These are phyloP conservation scores for Ephestia elutella DNA, from an alignment of 1,140 invertebrate species.

Conservation along the genomic window DNA sequence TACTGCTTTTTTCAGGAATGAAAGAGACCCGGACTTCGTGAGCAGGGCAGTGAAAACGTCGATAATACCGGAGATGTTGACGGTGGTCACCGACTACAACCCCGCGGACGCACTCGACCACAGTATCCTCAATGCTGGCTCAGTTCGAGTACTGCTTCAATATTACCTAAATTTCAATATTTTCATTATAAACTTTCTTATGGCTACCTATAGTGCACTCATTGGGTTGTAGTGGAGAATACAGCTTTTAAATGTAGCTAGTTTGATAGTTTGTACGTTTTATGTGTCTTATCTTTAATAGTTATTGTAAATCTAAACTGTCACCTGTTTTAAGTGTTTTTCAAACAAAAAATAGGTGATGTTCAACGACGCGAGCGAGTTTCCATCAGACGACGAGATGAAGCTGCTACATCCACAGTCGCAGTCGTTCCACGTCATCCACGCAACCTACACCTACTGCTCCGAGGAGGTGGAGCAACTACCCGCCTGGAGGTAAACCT, in stretches of 20 bases:
- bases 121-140: slow-evolving; percentile 39
- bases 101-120: slow-evolving; percentile 36
- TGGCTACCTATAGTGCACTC: too few relatives aligned
- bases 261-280: too few relatives aligned
- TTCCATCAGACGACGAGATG: slow-evolving; percentile 43
- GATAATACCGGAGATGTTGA: slow-evolving; percentile 21
- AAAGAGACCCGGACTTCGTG: slow-evolving; percentile 21
- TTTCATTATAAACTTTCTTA: too few relatives aligned
- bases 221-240: too few relatives aligned
- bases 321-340: not conserved
- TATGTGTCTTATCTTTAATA: too few relatives aligned
- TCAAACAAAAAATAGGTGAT: slow-evolving; percentile 44
- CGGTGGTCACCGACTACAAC: slow-evolving; percentile 41
- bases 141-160: slow-evolving; percentile 29
- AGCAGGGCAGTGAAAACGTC: slow-evolving; percentile 15
- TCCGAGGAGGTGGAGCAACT: slow-evolving; percentile 47
- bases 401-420: slow-evolving; percentile 28
- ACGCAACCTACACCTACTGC: slow-evolving; percentile 46
- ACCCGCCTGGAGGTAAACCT: slow-evolving; percentile 31
- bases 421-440: slow-evolving; percentile 35
- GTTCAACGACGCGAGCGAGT: slow-evolving; percentile 42
- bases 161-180: too few relatives aligned
- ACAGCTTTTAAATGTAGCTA: too few relatives aligned
- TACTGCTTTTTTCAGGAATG: slow-evolving; percentile 29
- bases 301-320: too few relatives aligned